Percentiles rank a stretch among this genome's conserved stretches.
phyloP scores from a whole-genome alignment of 2,113 vertebrate genomes.

The Diadophis punctatus region DNA sequence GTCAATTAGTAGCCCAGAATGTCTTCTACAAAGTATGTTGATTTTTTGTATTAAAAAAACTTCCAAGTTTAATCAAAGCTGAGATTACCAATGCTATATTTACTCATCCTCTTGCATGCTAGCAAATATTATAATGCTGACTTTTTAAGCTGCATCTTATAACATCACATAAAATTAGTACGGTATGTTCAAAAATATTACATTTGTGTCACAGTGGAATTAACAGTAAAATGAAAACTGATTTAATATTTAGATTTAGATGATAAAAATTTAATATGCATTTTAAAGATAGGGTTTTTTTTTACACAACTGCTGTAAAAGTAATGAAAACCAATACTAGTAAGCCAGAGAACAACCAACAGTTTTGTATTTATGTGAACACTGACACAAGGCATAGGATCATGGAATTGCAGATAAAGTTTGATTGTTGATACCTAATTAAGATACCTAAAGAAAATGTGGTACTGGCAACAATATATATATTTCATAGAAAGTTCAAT shows the following conservation, averaged over 20 bases:
- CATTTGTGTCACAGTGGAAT: not conserved
- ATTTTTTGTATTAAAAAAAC: not conserved
- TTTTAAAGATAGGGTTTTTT: not conserved
- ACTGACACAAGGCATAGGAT: not conserved
- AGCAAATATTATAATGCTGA: not conserved
- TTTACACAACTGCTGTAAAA: constrained; percentile 7
- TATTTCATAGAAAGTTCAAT: not conserved
- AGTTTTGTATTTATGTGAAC: not conserved
- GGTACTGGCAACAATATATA: not conserved
- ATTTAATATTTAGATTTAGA: not conserved
- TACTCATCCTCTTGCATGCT: not conserved
- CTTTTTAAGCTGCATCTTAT: not conserved
- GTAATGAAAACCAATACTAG: not conserved
- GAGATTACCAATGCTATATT: not conserved
- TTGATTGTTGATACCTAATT: not conserved
- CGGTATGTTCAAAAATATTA: not conserved
- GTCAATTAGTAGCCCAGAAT: not conserved
- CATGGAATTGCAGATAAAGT: not conserved
- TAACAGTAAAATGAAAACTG: not conserved
- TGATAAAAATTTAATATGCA: not conserved
- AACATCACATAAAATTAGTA: constrained; percentile 14
- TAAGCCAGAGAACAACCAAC: not conserved
- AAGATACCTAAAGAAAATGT: not conserved
- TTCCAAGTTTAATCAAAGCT: not conserved
- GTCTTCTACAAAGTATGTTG: not conserved